phyloP scores from a whole-genome alignment of 2,113 vertebrate species.

The Ceuthmochares aereus region DNA sequence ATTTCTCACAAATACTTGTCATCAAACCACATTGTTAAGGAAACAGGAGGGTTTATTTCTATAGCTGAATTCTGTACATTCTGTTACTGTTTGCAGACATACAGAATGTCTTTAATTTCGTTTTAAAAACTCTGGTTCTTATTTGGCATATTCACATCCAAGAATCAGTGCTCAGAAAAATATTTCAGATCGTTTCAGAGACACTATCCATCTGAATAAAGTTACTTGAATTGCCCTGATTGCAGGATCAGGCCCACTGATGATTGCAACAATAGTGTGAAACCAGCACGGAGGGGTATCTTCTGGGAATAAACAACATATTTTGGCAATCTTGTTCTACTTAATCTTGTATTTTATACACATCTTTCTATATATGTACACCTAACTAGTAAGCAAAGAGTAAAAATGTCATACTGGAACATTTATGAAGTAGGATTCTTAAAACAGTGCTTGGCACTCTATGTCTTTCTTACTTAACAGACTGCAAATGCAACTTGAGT shows the following conservation, averaged over 20 bases:
- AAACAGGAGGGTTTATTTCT: background rate
- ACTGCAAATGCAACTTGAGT: background rate
- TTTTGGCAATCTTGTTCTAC: background rate
- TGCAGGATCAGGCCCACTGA: background rate
- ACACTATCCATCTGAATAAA: background rate
- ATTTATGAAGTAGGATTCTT: background rate
- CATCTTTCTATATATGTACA: background rate
- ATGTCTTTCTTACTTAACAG: background rate
- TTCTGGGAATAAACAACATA: background rate
- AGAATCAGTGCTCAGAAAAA: background rate
- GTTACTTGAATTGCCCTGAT: background rate
- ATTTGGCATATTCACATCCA: background rate
- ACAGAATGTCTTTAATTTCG: background rate
- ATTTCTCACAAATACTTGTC: background rate
- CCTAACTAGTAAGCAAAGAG: background rate
- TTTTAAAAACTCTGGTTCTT: background rate
- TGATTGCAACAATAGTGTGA: background rate
- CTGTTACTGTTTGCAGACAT: background rate
- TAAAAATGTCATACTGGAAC: background rate
- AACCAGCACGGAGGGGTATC: background rate
- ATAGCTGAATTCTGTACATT: background rate
- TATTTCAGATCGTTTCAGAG: background rate
- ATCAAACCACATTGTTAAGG: background rate
- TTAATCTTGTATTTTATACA: rapidly evolving
- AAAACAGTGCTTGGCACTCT: background rate